Evolutionary conservation across 2,797 vertebrate genomes (phyloP).

Genomic region (Silurus aristotelis): DNA sequence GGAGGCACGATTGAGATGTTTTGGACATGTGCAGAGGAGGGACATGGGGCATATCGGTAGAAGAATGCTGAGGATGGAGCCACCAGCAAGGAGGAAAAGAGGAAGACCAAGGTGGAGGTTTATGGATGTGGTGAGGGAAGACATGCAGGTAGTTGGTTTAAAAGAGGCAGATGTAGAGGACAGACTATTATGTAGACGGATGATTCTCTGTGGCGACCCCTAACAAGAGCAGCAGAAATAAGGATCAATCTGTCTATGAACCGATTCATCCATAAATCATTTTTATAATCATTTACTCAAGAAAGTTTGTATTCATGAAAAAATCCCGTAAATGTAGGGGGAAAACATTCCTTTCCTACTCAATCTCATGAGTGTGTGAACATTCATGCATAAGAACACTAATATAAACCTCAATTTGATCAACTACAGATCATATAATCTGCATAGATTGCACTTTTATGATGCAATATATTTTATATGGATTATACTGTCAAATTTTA

Average conservation of each 20-base stretch:
- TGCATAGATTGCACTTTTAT: not conserved
- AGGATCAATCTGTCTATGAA: not conserved
- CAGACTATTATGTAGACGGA: too few species aligned
- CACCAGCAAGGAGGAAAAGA: too few species aligned
- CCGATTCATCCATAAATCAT: not conserved
- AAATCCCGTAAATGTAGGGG: not conserved
- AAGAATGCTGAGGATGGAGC: too few species aligned
- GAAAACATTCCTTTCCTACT: not conserved
- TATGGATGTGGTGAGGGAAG: too few species aligned
- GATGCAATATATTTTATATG: not conserved
- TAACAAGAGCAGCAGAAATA: too few species aligned
- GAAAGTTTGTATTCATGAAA: slow-evolving; percentile 1
- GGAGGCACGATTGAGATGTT: too few species aligned
- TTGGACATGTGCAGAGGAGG: too few species aligned
- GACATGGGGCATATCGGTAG: too few species aligned
- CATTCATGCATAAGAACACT: not conserved
- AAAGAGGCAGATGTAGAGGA: too few species aligned
- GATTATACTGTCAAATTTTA: not conserved
- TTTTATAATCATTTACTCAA: not conserved
- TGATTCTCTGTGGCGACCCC: too few species aligned
- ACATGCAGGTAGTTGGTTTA: too few species aligned
- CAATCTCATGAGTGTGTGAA: not conserved
- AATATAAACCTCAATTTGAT: not conserved
- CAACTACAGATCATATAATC: not conserved
- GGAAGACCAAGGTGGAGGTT: too few species aligned